Conservation (phyloP, 2,797 vertebrate species). For the Peromyscus nudipes region DNA sequence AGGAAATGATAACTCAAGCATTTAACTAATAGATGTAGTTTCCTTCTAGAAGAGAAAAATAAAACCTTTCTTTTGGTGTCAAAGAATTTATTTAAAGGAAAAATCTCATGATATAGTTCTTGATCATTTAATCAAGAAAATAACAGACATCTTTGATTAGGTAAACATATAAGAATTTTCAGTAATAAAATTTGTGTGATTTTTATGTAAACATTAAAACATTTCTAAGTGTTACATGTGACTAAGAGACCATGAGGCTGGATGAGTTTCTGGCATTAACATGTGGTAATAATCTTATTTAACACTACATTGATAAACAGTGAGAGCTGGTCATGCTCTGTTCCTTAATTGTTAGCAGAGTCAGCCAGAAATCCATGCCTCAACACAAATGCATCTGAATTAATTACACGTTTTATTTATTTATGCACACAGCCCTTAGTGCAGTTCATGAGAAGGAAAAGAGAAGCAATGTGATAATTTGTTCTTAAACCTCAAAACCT, state of each 20-base stretch:
- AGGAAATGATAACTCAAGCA: background rate
- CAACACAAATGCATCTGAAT: conserved; percentile 19
- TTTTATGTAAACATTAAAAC: background rate
- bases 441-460: conserved; percentile 50
- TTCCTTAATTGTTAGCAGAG: background rate
- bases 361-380: background rate
- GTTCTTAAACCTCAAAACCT: background rate
- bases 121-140: conserved; percentile 13
- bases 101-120: background rate
- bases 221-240: background rate
- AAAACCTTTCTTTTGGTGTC: background rate
- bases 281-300: background rate
- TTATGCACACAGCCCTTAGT: background rate
- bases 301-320: conserved; percentile 15
- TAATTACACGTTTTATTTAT: conserved; percentile 42
- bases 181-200: background rate
- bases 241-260: background rate
- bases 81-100: background rate
- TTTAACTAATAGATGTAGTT: background rate
- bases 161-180: background rate
- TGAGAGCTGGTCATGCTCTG: background rate
- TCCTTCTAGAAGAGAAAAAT: background rate
- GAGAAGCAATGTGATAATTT: background rate
- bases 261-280: background rate
- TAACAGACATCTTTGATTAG: background rate